Percentiles rank a stretch among this genome's conserved stretches.
Evolutionary conservation across 2,113 vertebrate genomes (phyloP).

Genomic region (Colius striatus): DNA sequence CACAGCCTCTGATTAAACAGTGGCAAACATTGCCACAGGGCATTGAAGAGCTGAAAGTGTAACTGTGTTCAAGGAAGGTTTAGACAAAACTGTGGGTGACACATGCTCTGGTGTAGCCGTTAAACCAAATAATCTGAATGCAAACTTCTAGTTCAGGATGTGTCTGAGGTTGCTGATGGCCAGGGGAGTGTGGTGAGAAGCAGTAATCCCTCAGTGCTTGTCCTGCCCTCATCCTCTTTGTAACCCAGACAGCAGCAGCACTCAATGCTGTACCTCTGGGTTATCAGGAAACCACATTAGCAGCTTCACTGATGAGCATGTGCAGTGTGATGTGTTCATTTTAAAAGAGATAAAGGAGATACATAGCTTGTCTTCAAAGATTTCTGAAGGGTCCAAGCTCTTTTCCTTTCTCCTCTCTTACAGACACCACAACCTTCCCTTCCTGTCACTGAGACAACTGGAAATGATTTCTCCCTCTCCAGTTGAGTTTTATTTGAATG

Average conservation of each 20-base stretch:
- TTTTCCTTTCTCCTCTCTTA: background rate
- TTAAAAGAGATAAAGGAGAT: background rate
- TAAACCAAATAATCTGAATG: background rate
- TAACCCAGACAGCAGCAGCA: background rate
- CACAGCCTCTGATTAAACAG: background rate
- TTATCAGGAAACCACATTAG: fast-evolving
- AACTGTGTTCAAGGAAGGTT: background rate
- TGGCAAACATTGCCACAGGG: fast-evolving
- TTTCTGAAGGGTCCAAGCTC: background rate
- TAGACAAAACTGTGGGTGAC: background rate
- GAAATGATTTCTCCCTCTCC: background rate
- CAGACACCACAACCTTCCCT: fast-evolving
- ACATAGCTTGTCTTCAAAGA: background rate
- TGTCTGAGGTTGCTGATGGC: background rate
- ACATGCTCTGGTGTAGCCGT: background rate
- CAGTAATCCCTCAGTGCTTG: background rate
- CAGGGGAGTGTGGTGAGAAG: background rate
- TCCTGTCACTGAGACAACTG: background rate
- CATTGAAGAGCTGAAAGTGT: background rate
- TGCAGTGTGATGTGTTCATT: background rate
- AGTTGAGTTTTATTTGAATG: background rate
- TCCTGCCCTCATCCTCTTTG: background rate
- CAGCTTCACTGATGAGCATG: background rate
- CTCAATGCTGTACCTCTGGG: fast-evolving
- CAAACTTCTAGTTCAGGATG: background rate